A percentile compares a stretch with the other conserved stretches of the same genome.
Evolutionary conservation across 2,113 vertebrate species (phyloP).

Genomic region (Gymnarchus niloticus): DNA sequence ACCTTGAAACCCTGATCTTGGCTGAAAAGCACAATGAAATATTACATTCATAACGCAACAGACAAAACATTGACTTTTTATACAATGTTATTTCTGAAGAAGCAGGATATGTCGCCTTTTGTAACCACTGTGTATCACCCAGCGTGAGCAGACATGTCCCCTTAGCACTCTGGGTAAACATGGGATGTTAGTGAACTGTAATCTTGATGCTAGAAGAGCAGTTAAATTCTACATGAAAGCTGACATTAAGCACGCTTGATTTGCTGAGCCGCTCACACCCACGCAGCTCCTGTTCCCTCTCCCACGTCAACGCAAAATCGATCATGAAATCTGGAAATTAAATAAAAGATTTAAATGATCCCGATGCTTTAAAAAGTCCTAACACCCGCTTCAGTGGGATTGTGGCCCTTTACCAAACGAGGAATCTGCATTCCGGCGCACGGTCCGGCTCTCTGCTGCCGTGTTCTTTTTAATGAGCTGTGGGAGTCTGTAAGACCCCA

Average conservation of each 20-base stretch:
- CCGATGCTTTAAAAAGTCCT: not conserved
- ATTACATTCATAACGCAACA: not conserved
- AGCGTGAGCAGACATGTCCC: not conserved
- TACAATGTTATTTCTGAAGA: not conserved
- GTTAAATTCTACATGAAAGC: not conserved
- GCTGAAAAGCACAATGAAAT: not conserved
- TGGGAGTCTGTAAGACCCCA: not conserved
- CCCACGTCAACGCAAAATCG: not conserved
- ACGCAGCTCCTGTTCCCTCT: not conserved
- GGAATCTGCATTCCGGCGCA: not conserved
- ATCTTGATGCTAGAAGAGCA: not conserved
- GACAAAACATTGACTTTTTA: not conserved
- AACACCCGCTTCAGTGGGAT: not conserved
- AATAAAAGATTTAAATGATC: conserved; percentile 13
- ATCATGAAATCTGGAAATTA: conserved; percentile 8
- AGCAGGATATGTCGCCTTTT: not conserved
- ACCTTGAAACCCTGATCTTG: not conserved
- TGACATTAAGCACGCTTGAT: too few relatives aligned
- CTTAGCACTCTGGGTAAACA: not conserved
- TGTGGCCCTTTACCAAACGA: not conserved
- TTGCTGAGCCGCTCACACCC: not conserved
- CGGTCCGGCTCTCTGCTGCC: not conserved
- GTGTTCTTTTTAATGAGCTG: not conserved
- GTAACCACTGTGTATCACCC: not conserved
- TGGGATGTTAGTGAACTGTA: not conserved